A percentile compares a stretch with the other conserved stretches of the same genome.
phyloP scores from a whole-genome alignment of 2,797 vertebrate genomes.

The Thripadectes ignobilis region DNA sequence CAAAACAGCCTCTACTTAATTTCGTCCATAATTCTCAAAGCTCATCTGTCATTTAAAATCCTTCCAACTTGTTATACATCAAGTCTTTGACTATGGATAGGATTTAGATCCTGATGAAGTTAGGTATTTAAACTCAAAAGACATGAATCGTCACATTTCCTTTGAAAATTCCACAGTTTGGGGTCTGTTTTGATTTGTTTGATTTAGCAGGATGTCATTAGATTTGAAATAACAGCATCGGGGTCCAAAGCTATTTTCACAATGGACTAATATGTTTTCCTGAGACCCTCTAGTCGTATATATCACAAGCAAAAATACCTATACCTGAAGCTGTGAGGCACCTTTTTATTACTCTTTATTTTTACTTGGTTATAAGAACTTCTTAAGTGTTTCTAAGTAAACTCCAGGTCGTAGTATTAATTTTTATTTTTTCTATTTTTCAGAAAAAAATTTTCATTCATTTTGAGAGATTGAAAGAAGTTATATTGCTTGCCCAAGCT shows the following conservation, averaged over 20 bases:
- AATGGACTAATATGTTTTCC: background rate
- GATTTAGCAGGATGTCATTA: constrained; percentile 16
- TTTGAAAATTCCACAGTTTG: constrained; percentile 13
- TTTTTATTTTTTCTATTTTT: background rate
- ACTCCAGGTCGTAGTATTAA: background rate
- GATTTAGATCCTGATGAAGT: constrained; percentile 1
- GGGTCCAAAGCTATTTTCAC: background rate
- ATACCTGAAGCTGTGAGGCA: background rate
- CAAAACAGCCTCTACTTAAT: background rate
- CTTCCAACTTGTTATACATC: background rate
- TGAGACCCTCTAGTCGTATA: background rate
- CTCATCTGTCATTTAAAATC: constrained; percentile 44
- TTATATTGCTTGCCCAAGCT: background rate
- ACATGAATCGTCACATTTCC: background rate
- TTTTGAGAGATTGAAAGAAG: background rate
- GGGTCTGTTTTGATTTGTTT: constrained; percentile 43
- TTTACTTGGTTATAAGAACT: background rate
- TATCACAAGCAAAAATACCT: background rate
- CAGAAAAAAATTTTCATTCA: background rate
- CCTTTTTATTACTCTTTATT: background rate
- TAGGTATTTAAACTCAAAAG: constrained; percentile 24
- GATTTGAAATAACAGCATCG: background rate
- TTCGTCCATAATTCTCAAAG: constrained; percentile 15
- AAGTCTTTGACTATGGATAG: background rate
- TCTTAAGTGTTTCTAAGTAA: background rate